These are phyloP conservation scores for Drosophila algonquin DNA, from an alignment of 2,888 invertebrate genomes.

Conservation along the genomic window DNA sequence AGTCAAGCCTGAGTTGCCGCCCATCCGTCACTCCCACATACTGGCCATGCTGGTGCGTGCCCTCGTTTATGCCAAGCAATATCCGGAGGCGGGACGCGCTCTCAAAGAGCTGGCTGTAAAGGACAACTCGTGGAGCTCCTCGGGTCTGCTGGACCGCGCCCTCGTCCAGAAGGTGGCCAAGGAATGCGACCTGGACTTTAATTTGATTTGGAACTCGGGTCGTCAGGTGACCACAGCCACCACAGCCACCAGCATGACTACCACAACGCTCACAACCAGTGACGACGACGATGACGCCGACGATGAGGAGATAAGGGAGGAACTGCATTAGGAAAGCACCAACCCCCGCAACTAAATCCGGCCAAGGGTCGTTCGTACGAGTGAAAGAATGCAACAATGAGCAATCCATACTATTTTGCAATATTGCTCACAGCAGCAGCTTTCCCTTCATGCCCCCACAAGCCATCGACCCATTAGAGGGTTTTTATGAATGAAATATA, in stretches of 20 bases:
- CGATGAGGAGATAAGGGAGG: slow-evolving; percentile 83
- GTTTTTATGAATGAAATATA: slow-evolving; percentile 65
- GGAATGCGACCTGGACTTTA: slow-evolving; percentile 83
- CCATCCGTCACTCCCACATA: slow-evolving; percentile 82
- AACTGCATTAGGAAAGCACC: slow-evolving; percentile 67
- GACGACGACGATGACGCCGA: slow-evolving; percentile 68
- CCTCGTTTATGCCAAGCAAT: slow-evolving; percentile 81
- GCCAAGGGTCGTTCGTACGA: not conserved
- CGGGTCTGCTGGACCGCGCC: slow-evolving; percentile 79
- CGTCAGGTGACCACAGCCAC: slow-evolving; percentile 52
- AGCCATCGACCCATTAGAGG: not conserved
- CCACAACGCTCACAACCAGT: slow-evolving; percentile 41
- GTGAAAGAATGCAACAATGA: not conserved
- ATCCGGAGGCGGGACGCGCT: slow-evolving; percentile 81
- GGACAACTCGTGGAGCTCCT: slow-evolving; percentile 82
- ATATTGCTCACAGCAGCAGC: slow-evolving; percentile 12
- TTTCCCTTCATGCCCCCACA: not conserved
- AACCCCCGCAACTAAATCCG: not conserved
- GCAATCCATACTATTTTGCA: slow-evolving; percentile 16
- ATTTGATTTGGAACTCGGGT: slow-evolving; percentile 82
- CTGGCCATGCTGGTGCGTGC: slow-evolving; percentile 82
- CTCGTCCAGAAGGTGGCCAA: slow-evolving; percentile 82
- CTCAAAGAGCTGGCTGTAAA: slow-evolving; percentile 82
- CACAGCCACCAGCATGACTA: slow-evolving; percentile 47
- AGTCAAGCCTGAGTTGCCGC: slow-evolving; percentile 83